phyloP scores from a whole-genome alignment of 1,140 invertebrate genomes.

The Eufriesea mexicana region DNA sequence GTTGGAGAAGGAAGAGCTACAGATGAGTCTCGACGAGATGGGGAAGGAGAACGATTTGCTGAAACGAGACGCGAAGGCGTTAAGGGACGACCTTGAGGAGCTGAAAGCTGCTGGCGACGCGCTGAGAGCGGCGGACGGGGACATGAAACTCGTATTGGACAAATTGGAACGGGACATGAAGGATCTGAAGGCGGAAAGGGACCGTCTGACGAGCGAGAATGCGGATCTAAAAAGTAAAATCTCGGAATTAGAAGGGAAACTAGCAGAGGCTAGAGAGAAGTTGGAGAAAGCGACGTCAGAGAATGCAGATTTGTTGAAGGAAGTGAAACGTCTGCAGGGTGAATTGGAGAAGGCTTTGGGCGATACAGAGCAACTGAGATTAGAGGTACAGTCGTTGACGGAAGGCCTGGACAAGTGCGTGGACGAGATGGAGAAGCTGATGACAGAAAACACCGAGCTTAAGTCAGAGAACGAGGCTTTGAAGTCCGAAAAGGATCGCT shows the following conservation, averaged over 20 bases:
- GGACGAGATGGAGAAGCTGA: conserved; percentile 50
- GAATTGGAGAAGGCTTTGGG: conserved; percentile 27
- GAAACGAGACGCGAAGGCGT: conserved; percentile 27
- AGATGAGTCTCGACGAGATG: conserved; percentile 37
- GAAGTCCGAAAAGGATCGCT: conserved; percentile 7
- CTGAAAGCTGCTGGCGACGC: conserved; percentile 13
- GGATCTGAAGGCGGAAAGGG: conserved; percentile 5
- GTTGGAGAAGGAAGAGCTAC: conserved; percentile 37
- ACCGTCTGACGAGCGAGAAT: conserved; percentile 21
- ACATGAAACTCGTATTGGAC: background rate
- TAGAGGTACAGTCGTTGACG: conserved; percentile 17
- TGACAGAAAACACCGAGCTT: conserved; percentile 12
- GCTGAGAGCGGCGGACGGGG: background rate
- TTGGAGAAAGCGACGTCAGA: conserved; percentile 23
- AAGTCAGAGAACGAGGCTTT: conserved; percentile 16
- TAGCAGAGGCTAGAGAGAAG: background rate
- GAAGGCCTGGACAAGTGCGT: conserved; percentile 48
- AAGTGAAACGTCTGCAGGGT: conserved; percentile 15
- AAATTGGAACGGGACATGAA: background rate
- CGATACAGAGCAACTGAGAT: conserved; percentile 40
- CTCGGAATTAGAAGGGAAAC: background rate
- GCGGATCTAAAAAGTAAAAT: background rate
- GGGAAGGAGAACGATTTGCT: conserved; percentile 45
- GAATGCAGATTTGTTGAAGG: conserved; percentile 25
- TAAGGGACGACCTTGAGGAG: conserved; percentile 51